Evolutionary conservation across 1,140 invertebrate genomes (phyloP).

Genomic region (Cataglyphis hispanica): DNA sequence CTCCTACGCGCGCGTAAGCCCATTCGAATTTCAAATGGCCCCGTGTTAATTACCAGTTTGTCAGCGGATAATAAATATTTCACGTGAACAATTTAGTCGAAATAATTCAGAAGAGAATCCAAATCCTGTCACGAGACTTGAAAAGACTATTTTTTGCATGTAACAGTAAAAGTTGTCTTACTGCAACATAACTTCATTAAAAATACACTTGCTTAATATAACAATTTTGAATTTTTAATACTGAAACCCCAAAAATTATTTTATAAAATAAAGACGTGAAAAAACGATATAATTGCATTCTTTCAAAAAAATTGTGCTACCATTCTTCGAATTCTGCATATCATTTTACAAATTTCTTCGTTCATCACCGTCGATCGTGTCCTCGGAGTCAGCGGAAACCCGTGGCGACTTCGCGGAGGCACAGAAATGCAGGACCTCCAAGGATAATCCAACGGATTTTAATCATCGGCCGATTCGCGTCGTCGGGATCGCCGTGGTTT

Average conservation of each 20-base stretch:
- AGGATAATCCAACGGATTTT: conserved; percentile 67
- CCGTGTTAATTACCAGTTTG: conserved; percentile 16
- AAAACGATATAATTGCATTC: too few species aligned
- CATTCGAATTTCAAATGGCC: conserved; percentile 47
- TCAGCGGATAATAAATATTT: conserved; percentile 30
- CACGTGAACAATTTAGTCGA: not conserved
- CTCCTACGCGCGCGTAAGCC: conserved; percentile 34
- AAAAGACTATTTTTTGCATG: not conserved
- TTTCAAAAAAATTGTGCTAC: too few species aligned
- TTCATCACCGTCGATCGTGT: not conserved
- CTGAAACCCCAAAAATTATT: not conserved
- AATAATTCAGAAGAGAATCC: conserved; percentile 32
- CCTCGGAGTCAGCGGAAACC: not conserved
- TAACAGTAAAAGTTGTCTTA: not conserved
- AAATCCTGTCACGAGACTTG: conserved; percentile 33
- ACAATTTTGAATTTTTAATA: not conserved
- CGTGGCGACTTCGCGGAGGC: not conserved
- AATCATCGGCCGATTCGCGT: conserved; percentile 66
- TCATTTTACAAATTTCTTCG: not conserved
- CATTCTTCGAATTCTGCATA: not conserved
- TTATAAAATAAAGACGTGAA: too few species aligned
- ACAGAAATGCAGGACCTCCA: not conserved
- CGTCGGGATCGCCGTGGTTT: conserved; percentile 32
- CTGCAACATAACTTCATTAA: not conserved
- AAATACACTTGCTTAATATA: not conserved